Evolutionary conservation across 2,888 invertebrate species (phyloP), one percentile per base, ranked within the genome.

Genomic region (Slavum lentiscoides): DNA sequence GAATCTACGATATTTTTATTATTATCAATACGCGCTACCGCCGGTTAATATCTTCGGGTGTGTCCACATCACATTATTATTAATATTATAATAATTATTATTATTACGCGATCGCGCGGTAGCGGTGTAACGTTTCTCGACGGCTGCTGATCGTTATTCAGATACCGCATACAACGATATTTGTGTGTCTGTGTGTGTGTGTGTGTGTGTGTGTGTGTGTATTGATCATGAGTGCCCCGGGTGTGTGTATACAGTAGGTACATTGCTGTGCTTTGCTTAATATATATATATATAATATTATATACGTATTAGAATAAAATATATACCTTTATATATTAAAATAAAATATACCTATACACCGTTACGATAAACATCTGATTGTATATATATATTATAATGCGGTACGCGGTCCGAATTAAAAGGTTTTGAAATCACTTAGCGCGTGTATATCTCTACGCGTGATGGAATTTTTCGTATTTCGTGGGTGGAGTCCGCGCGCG

Each of bases 361-460:
- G 21, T 17, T 11, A 17, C 17, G 77, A 80, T 80, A 70, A 70
- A 53, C 70, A 80, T 80, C 77, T 61, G 6, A 49, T 68, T 68
- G 61, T 30, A 30, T 68, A 68, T n/a, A n/a, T n/a, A n/a, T n/a
- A n/a, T n/a, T n/a, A n/a, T n/a, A n/a, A n/a, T n/a, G n/a, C 68
- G 61, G 68, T 49, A 61, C 49, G 53, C 69, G 70, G 70, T 62
- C 77, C 62, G 70, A 64, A 70, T 80, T 70, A 80, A 80, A 80
- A 80, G 70, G 70, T 70, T 80, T 72, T 59, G 13, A 49, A 66
- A 74, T 66, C 74, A 68, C 76, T 76, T 59, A 30, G 30, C 30
- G 30, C 30, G 30, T 4, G 30, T 4, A 4, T 30, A 1, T 30
- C 30, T 30, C 30, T 30, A 23, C 23, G 49, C 67, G 55, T 21